Evolutionary conservation across 1,140 invertebrate genomes (phyloP).

Genomic region (Aphelenchoides fujianensis): DNA sequence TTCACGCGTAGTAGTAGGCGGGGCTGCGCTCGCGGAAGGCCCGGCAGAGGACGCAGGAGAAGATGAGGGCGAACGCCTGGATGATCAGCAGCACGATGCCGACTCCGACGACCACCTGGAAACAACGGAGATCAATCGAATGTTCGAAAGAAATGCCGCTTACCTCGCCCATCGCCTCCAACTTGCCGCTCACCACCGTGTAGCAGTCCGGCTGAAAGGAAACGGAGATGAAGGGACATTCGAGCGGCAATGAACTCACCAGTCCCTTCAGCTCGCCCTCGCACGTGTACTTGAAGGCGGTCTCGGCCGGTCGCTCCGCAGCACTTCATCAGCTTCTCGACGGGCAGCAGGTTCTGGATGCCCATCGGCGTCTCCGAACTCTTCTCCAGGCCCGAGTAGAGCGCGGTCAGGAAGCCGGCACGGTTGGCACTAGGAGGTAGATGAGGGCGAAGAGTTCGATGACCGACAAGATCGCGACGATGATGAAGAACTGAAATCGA

Average conservation of each 20-base stretch:
- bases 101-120: slow-evolving; percentile 38
- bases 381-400: slow-evolving; percentile 43
- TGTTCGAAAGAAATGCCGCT: slow-evolving; percentile 8
- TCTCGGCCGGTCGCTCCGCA: slow-evolving; percentile 56
- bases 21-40: slow-evolving; percentile 57
- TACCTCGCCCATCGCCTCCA: slow-evolving; percentile 44
- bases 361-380: slow-evolving; percentile 35
- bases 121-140: not conserved
- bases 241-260: slow-evolving; percentile 5
- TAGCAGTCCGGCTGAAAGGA: slow-evolving; percentile 50
- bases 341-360: slow-evolving; percentile 54
- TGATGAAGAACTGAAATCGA: slow-evolving; percentile 57
- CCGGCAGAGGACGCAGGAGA: slow-evolving; percentile 54
- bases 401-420: slow-evolving; percentile 26
- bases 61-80: slow-evolving; percentile 54
- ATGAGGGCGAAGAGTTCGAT: slow-evolving; percentile 53
- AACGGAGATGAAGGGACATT: no score
- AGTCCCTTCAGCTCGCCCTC: slow-evolving; percentile 40
- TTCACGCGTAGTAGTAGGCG: slow-evolving; percentile 50
- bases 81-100: slow-evolving; percentile 51
- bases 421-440: slow-evolving; percentile 49
- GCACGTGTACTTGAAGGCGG: slow-evolving; percentile 32
- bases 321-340: slow-evolving; percentile 51
- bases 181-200: slow-evolving; percentile 40
- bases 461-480: slow-evolving; percentile 50